Evolutionary conservation across 2,888 invertebrate species (phyloP), one percentile per base, ranked within the genome.

Genomic region (Himalopsyche japonica): DNA sequence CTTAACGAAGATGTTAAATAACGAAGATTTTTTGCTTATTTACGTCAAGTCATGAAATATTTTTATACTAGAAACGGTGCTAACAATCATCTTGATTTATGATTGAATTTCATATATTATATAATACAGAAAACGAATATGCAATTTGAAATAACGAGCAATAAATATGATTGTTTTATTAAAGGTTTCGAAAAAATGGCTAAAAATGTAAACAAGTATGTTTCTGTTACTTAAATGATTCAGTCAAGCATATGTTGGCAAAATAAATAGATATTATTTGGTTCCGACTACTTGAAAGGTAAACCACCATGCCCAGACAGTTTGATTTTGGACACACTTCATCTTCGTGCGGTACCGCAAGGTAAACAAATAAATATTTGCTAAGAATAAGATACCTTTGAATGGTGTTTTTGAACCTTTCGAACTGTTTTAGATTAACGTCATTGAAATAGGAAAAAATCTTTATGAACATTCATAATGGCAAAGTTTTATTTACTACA

Each of bases 341-440:
- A 30, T 76, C 79, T 76, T 27, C 76, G 76, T 80, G 80, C 37
- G 80, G 83, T 80, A 70, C 80, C 76, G 83, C 83, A 83, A 83
- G 76, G 80, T 80, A 83, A 83, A 83, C 80, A 83, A 81, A 81
- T 76, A 81, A 27, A 81, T 76, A 30, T 37, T 64, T 57, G 80
- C 18, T 70, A 1, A 20, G 64, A 34, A 81, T 70, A 30, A 30
- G 30, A 30, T 70, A 30, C 12, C 0, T 70, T 70, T 15, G 70
- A 15, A 12, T 24, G 30, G 27, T 70, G 30, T 43, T 43, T 30
- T 70, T 70, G 27, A 70, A 70, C 7, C 70, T 70, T 27, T 70
- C 12, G 12, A 37, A 43, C 15, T 32, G 30, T 24, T 77, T 77
- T 34, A 34, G 20, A 77, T 77, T 77, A 34, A n/a, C 77, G 8